Evolutionary conservation across 2,113 vertebrate genomes (phyloP).

Genomic region (Chrysemys picta): DNA sequence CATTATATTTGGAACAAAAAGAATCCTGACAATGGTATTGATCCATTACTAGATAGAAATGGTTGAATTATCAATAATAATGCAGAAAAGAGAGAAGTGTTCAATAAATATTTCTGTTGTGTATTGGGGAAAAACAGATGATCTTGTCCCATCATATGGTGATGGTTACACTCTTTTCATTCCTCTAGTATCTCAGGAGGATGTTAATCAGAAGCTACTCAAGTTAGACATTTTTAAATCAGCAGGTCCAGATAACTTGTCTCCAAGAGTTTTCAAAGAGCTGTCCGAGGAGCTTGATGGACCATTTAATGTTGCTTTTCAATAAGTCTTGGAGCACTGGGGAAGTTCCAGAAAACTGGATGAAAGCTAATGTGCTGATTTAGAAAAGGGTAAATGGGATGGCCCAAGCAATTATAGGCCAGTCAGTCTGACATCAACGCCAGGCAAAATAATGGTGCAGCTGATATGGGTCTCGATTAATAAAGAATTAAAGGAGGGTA

Average conservation of each 20-base stretch:
- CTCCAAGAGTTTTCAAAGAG: not conserved
- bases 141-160: not conserved
- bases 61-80: not conserved
- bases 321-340: not conserved
- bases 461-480: not conserved
- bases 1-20: not conserved
- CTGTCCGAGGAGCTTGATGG: not conserved
- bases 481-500: not conserved
- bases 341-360: not conserved
- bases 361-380: not conserved
- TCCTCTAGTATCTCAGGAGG: not conserved
- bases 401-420: not conserved
- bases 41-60: not conserved
- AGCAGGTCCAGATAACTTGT: not conserved
- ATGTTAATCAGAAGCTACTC: not conserved
- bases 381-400: not conserved
- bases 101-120: not conserved
- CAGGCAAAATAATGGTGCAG: not conserved
- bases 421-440: not conserved
- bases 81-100: not conserved
- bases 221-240: not conserved
- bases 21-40: not conserved
- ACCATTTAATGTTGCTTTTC: not conserved
- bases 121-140: not conserved
- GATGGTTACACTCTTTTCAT: not conserved